A percentile compares a stretch with the other conserved stretches of the same genome.
Evolutionary conservation across 1,140 invertebrate genomes (phyloP).

Genomic region (Cydia amplana): DNA sequence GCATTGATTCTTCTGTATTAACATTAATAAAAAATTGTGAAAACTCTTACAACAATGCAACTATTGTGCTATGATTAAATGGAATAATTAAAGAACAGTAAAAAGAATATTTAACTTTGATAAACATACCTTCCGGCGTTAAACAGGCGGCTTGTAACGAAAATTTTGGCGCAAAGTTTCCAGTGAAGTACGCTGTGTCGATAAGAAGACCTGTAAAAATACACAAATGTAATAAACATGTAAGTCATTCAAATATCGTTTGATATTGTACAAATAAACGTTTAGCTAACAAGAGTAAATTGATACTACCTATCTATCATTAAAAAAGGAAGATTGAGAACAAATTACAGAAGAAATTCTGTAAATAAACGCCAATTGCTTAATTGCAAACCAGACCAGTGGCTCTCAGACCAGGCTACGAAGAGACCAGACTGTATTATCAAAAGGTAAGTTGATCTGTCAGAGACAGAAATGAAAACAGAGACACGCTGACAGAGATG

Average conservation of each 20-base stretch:
- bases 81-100: neutral
- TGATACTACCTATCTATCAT: no score
- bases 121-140: slow-evolving; percentile 70
- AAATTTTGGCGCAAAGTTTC: slow-evolving; percentile 83
- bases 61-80: no score
- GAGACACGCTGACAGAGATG: no score
- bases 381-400: no score
- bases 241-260: neutral
- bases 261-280: no score
- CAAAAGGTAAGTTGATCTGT: no score
- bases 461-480: neutral
- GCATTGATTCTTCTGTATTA: slow-evolving; percentile 75
- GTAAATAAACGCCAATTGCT: no score
- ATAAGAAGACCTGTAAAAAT: slow-evolving; percentile 76
- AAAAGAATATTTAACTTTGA: slow-evolving; percentile 2
- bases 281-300: no score
- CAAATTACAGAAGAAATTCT: no score
- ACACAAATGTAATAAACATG: slow-evolving; percentile 36
- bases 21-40: slow-evolving; percentile 29
- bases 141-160: slow-evolving; percentile 83
- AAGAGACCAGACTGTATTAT: no score
- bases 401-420: no score
- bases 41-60: neutral
- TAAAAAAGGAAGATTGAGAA: no score
- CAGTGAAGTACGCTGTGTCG: slow-evolving; percentile 85